Conservation (phyloP, 2,888 invertebrate genomes). For the Tuberolachnus salignus region DNA sequence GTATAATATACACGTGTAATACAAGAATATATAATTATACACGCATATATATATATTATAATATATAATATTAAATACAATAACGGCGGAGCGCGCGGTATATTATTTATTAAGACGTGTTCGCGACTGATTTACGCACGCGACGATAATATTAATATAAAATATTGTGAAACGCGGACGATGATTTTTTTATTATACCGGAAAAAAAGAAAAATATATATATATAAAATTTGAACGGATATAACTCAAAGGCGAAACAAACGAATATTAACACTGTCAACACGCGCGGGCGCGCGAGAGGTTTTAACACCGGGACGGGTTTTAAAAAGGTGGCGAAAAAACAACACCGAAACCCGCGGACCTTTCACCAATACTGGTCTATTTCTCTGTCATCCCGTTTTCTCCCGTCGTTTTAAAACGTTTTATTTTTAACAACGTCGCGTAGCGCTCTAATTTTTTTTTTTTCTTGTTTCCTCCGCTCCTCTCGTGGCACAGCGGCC, state of each 20-base stretch:
- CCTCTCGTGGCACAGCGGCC: not conserved
- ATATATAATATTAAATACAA: not conserved
- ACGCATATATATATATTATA: not conserved
- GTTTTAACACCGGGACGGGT: not conserved
- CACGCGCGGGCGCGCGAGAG: not conserved
- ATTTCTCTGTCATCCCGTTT: slow-evolving; percentile 54
- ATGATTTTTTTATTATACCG: slow-evolving; percentile 52
- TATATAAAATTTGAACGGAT: not conserved
- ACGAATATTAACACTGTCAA: slow-evolving; percentile 45
- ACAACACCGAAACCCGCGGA: slow-evolving; percentile 54
- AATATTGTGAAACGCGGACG: slow-evolving; percentile 23
- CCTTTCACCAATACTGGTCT: slow-evolving; percentile 55
- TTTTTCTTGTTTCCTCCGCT: not conserved
- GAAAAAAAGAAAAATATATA: not conserved
- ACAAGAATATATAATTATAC: not conserved
- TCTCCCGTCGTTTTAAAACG: slow-evolving; percentile 34
- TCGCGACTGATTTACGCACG: slow-evolving; percentile 28
- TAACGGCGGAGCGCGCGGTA: not conserved
- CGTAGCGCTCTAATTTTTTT: not conserved
- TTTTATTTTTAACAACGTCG: slow-evolving; percentile 48
- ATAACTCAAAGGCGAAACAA: slow-evolving; percentile 7
- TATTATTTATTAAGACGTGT: not conserved
- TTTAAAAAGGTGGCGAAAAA: slow-evolving; percentile 36
- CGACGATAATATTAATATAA: slow-evolving; percentile 15
- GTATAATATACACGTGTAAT: not conserved